Conservation (phyloP, 2,797 vertebrate genomes). For the Hyperoplus lanceolatus region DNA sequence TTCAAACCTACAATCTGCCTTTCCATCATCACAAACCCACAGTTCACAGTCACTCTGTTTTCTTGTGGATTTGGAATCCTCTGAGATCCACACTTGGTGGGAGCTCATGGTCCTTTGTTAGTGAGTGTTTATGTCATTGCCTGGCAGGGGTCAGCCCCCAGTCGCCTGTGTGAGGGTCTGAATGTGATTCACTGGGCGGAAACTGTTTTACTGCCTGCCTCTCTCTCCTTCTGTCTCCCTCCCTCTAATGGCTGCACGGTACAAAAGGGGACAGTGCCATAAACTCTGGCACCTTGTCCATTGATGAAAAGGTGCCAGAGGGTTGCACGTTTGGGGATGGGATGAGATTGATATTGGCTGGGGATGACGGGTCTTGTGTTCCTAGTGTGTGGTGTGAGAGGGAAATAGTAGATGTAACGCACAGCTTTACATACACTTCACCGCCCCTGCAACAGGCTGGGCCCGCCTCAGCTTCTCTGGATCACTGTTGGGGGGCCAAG, state of each 20-base stretch:
- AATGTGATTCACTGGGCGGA: slow-evolving; percentile 86
- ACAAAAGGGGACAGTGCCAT: slow-evolving; percentile 80
- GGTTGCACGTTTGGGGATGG: slow-evolving; percentile 60
- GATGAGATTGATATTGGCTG: slow-evolving; percentile 69
- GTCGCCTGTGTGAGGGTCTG: slow-evolving; percentile 76
- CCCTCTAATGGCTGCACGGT: slow-evolving; percentile 65
- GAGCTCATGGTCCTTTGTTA: slow-evolving; percentile 75
- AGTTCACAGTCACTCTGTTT: slow-evolving; percentile 32
- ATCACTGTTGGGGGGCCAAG: slow-evolving; percentile 23
- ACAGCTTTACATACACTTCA: slow-evolving; percentile 31
- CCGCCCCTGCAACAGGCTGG: slow-evolving; percentile 65
- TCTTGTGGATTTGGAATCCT: slow-evolving; percentile 44
- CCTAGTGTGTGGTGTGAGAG: slow-evolving; percentile 38
- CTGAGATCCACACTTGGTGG: slow-evolving; percentile 61
- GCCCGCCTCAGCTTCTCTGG: slow-evolving; percentile 21
- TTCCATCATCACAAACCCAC: slow-evolving; percentile 17
- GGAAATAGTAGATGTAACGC: slow-evolving; percentile 15
- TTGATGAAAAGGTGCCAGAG: slow-evolving; percentile 74
- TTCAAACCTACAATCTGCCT: slow-evolving; percentile 2
- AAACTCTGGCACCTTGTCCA: slow-evolving; percentile 67
- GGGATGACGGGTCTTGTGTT: slow-evolving; percentile 56
- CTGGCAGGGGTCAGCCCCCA: slow-evolving; percentile 82
- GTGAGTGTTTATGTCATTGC: slow-evolving; percentile 81
- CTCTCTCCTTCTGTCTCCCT: slow-evolving; percentile 72
- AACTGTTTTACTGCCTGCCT: slow-evolving; percentile 83